These are phyloP conservation scores for Onychomys torridus DNA, from an alignment of 2,797 vertebrate genomes.

Conservation along the genomic window DNA sequence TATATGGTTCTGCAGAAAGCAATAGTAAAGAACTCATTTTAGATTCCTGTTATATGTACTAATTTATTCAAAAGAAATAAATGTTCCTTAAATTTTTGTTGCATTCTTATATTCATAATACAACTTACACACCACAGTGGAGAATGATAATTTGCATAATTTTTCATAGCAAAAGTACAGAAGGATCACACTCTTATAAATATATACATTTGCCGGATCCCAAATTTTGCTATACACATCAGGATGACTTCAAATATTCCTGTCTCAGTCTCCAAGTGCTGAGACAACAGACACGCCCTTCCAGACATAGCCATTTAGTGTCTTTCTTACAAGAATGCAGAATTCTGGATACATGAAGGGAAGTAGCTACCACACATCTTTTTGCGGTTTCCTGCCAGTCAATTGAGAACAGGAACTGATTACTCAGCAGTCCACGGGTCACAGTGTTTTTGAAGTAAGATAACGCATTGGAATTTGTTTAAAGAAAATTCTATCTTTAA, in stretches of 20 bases:
- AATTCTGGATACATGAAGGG: not conserved
- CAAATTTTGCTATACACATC: not conserved
- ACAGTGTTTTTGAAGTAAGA: not conserved
- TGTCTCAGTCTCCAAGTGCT: not conserved
- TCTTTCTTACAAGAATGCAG: not conserved
- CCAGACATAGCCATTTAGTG: not conserved
- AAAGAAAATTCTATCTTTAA: conserved; percentile 1
- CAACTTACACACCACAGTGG: not conserved
- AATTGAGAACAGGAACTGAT: not conserved
- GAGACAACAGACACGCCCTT: not conserved
- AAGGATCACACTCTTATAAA: not conserved
- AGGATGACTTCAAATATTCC: not conserved
- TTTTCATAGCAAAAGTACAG: not conserved
- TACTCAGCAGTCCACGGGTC: not conserved
- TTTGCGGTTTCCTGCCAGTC: not conserved
- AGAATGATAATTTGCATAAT: not conserved
- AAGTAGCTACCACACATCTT: accelerated
- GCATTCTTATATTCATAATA: not conserved
- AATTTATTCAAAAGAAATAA: not conserved
- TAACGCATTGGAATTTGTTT: conserved; percentile 24
- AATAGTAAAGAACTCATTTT: not conserved
- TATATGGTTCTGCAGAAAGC: not conserved
- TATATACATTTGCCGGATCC: not conserved
- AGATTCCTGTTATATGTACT: not conserved
- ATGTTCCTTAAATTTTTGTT: not conserved